Conservation (phyloP, 2,113 vertebrate species). For the Saguinus midas region DNA sequence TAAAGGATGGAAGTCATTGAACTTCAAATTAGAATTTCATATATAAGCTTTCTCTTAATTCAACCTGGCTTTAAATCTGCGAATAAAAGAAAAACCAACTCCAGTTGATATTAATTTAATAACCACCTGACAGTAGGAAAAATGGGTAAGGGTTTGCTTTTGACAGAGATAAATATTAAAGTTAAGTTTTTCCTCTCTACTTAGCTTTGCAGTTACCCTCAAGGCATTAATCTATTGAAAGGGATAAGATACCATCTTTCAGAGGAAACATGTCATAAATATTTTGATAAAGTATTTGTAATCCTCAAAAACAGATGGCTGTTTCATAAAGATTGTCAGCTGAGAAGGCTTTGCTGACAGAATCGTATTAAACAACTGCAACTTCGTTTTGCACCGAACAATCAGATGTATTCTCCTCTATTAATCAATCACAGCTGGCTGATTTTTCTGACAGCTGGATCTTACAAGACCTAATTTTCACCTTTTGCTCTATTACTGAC, state of each 20-base stretch:
- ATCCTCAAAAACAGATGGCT: conserved; percentile 84
- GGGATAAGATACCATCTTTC: conserved; percentile 80
- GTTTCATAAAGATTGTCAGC: conserved; percentile 80
- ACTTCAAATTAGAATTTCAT: conserved; percentile 65
- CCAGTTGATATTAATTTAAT: conserved; percentile 70
- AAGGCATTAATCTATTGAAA: conserved; percentile 81
- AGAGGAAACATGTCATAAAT: conserved; percentile 82
- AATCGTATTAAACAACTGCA: conserved; percentile 76
- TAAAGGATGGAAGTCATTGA: background rate
- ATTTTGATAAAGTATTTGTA: conserved; percentile 86
- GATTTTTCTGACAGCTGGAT: conserved; percentile 77
- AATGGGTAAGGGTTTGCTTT: conserved; percentile 44
- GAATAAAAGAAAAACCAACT: conserved; percentile 58
- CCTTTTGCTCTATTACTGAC: conserved; percentile 68
- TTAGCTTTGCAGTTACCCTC: conserved; percentile 78
- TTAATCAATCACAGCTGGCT: conserved; percentile 80
- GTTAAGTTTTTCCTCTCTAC: conserved; percentile 77
- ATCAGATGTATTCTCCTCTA: conserved; percentile 70
- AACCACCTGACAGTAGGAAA: conserved; percentile 40
- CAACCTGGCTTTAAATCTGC: conserved; percentile 54
- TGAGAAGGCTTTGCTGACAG: conserved; percentile 81
- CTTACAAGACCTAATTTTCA: conserved; percentile 63
- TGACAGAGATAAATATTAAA: conserved; percentile 78
- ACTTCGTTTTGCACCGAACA: conserved; percentile 55
- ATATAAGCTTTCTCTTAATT: conserved; percentile 64